phyloP scores from a whole-genome alignment of 2,797 vertebrate species.

The Manis javanica region DNA sequence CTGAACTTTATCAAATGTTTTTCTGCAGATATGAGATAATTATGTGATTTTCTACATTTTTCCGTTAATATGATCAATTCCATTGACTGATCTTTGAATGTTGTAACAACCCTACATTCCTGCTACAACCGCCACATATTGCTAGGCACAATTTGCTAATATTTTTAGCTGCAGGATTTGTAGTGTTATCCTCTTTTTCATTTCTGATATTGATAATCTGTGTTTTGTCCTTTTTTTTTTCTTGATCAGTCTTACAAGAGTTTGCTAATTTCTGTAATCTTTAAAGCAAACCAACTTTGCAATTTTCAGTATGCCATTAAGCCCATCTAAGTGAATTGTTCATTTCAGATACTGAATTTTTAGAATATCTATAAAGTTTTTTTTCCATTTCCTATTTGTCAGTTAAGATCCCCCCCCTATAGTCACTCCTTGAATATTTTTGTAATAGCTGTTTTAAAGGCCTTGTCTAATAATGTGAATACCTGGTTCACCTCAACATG shows the following conservation, averaged over 20 bases:
- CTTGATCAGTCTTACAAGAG: not conserved
- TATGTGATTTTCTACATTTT: no score
- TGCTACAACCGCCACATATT: no score
- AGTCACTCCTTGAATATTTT: not conserved
- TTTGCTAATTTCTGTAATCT: constrained; percentile 4
- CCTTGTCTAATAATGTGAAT: not conserved
- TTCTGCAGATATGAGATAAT: no score
- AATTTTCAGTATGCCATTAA: not conserved
- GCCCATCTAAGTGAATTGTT: not conserved
- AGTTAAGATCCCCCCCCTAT: not conserved
- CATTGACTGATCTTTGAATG: no score
- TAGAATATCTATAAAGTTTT: not conserved
- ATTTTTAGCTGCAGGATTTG: not conserved
- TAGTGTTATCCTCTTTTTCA: not conserved
- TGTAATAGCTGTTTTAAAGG: not conserved
- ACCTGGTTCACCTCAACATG: not conserved
- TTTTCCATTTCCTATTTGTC: not conserved
- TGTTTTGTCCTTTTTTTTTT: not conserved
- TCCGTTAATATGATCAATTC: no score
- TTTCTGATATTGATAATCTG: not conserved
- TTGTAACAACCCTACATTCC: no score
- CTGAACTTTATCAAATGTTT: no score
- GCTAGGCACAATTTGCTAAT: no score
- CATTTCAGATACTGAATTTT: not conserved
- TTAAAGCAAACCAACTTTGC: not conserved